These are phyloP conservation scores for Teleogryllus occipitalis DNA, from an alignment of 1,140 invertebrate genomes.

Conservation along the genomic window DNA sequence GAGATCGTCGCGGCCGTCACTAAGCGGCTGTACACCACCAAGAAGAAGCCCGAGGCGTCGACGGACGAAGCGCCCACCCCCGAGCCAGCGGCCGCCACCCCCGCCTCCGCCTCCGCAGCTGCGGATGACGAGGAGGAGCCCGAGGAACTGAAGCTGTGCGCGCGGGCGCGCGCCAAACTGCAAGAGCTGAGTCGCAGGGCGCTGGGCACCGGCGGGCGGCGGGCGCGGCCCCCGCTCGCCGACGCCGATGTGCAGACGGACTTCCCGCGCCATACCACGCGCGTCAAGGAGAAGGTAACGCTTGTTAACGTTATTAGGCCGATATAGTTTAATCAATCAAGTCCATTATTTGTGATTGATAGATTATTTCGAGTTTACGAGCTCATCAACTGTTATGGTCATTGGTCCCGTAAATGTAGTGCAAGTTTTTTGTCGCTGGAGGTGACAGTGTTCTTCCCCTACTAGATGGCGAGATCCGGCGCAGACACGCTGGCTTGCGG, in stretches of 20 bases:
- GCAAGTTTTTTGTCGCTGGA: too few relatives aligned
- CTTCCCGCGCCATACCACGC: background rate
- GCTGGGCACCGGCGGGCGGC: background rate
- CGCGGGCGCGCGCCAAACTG: constrained; percentile 44
- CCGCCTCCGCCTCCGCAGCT: too few relatives aligned
- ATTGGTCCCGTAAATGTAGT: too few relatives aligned
- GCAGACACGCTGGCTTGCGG: too few relatives aligned
- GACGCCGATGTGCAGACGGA: constrained; percentile 14
- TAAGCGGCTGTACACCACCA: constrained; percentile 51
- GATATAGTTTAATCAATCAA: too few relatives aligned
- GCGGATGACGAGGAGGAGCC: constrained; percentile 47
- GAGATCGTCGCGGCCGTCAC: constrained; percentile 62
- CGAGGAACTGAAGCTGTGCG: constrained; percentile 44
- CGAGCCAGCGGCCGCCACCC: constrained; percentile 32
- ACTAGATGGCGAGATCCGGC: too few relatives aligned
- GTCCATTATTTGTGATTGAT: too few relatives aligned
- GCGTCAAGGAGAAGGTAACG: constrained; percentile 8
- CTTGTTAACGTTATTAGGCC: too few relatives aligned
- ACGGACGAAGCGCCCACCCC: constrained; percentile 19
- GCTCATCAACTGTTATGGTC: too few relatives aligned
- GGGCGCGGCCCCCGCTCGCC: background rate
- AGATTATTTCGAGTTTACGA: too few relatives aligned
- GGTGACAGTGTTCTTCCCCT: too few relatives aligned
- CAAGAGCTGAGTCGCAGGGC: constrained; percentile 35
- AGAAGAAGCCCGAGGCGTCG: constrained; percentile 46